Evolutionary conservation across 30 jellyfish, hydroid and myxozoan species (phyloP), one percentile per base, ranked within the genome.

Genomic region (Hydractinia symbiolongicarpus): DNA sequence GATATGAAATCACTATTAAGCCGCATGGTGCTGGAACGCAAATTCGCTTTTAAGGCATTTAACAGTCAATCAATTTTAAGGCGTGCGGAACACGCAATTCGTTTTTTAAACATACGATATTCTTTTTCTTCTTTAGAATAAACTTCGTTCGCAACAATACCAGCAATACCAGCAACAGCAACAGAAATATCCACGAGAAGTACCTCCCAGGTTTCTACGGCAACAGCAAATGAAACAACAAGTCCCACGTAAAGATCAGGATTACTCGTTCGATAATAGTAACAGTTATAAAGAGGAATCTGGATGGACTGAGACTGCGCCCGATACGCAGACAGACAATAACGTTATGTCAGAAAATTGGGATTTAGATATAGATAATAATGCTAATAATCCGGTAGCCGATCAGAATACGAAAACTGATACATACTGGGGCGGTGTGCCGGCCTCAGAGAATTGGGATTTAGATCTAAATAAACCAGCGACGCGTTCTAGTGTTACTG

Each of bases 181-280:
- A 86, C 96, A 86, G 82, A 91, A 91, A 84, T 91, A 91, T 67
- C 98, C 98, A 5, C 81, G 98, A 11, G 98, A 91, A 77, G 98
- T 91, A 64, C 98, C 98, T 9, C 98, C 98, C 54, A 79, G 98
- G 13, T 91, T 91, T 66, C 78, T 91, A 51, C 84, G 95, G 10
- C 98, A 91, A 68, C 95, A 87, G 93, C 93, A 82, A 58, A 86
- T 79, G 66, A 81, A 90, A 75, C 98, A 91, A 75, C 86, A 76
- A 40, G 73, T 62, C 9, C 90, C 89, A 40, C 67, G 56, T 64
- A 61, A 66, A 49, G 84, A 79, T 10, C 51, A 49, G 1, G 87
- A 79, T 21, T 61, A 9, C 40, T 61, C 67, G 21, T 71, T 4
- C 80, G 80, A 71, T 71, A n/a, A 71, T 50, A 20, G 17, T 53